phyloP scores from a whole-genome alignment of 2,888 invertebrate genomes.

The Elaeidobius kamerunicus region DNA sequence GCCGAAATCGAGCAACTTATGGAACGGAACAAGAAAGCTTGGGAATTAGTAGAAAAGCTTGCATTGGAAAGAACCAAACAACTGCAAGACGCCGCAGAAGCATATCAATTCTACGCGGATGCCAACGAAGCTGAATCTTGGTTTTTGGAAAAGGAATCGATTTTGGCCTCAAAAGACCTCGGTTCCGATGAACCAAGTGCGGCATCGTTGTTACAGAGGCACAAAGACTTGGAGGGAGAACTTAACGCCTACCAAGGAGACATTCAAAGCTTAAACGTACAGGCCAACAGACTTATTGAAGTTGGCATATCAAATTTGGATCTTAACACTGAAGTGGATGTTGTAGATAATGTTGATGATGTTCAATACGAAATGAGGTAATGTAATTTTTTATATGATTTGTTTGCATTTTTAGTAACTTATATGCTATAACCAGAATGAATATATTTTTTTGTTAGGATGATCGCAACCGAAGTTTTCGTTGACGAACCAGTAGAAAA shows the following conservation, averaged over 20 bases:
- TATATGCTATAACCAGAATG: too few relatives aligned
- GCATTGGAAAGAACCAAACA: conserved; percentile 72
- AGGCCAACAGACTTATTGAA: conserved; percentile 72
- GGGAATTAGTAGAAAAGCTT: conserved; percentile 84
- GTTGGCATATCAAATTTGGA: conserved; percentile 71
- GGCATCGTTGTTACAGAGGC: conserved; percentile 81
- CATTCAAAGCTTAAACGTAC: conserved; percentile 70
- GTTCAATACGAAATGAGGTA: conserved; percentile 52
- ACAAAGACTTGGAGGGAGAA: conserved; percentile 84
- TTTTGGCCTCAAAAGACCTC: conserved; percentile 85
- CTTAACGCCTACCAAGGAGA: conserved; percentile 85
- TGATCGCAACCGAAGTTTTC: conserved; percentile 89
- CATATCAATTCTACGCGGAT: conserved; percentile 96
- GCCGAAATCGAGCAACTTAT: conserved; percentile 79
- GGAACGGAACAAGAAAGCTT: conserved; percentile 75
- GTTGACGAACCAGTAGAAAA: conserved; percentile 88
- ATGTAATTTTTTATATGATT: too few relatives aligned
- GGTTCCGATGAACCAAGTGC: conserved; percentile 90
- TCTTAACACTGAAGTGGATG: conserved; percentile 64
- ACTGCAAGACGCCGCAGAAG: conserved; percentile 84
- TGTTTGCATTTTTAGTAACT: conserved; percentile 1
- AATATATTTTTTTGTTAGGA: conserved; percentile 38
- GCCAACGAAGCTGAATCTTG: conserved; percentile 97
- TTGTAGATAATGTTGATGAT: conserved; percentile 60
- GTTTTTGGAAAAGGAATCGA: conserved; percentile 92